These are phyloP conservation scores for Holotrichia oblita DNA, from an alignment of 1,140 invertebrate genomes.

Conservation along the genomic window DNA sequence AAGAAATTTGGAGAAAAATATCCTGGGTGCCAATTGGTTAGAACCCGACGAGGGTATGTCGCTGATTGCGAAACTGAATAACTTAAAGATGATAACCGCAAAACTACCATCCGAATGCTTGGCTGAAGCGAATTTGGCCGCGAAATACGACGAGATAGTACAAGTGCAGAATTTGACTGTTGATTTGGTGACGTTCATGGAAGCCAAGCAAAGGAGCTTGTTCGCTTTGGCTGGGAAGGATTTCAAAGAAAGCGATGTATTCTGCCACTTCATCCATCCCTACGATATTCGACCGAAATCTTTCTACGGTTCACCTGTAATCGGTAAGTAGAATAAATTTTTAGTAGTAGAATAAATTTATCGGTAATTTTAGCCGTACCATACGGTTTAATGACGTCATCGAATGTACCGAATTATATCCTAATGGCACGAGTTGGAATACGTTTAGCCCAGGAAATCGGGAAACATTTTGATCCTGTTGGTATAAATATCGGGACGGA, in stretches of 20 bases:
- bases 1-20: constrained; percentile 36
- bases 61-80: constrained; percentile 39
- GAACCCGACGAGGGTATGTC: constrained; percentile 38
- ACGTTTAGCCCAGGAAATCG: constrained; percentile 47
- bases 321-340: no score
- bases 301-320: not conserved
- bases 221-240: constrained; percentile 38
- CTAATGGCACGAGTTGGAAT: constrained; percentile 45
- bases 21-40: constrained; percentile 39
- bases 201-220: constrained; percentile 1
- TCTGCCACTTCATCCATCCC: constrained; percentile 18
- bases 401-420: constrained; percentile 45
- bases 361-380: constrained; percentile 27
- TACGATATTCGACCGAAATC: constrained; percentile 16
- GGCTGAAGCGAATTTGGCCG: not conserved
- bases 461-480: constrained; percentile 46
- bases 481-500: constrained; percentile 28
- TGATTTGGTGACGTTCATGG: constrained; percentile 39
- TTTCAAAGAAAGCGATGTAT: constrained; percentile 38
- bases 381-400: constrained; percentile 30
- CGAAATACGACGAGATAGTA: constrained; percentile 38
- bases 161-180: constrained; percentile 36
- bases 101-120: constrained; percentile 1
- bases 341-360: no score
- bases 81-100: constrained; percentile 38